Percentiles rank a stretch among this genome's conserved stretches.
Evolutionary conservation across 2,888 invertebrate genomes (phyloP).

Genomic region (Sesia bembeciformis): DNA sequence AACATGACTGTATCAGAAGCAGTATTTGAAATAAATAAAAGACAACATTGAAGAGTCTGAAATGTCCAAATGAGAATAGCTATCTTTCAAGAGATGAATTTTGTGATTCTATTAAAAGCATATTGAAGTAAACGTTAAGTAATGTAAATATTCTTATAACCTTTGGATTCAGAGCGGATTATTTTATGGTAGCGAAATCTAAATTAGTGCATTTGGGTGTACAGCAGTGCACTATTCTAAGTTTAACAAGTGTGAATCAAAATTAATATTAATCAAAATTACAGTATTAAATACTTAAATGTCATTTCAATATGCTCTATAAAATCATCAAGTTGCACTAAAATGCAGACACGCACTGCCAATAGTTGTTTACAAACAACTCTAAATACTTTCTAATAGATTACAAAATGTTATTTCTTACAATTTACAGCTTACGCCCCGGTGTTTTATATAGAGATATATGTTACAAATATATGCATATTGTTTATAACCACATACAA

Average conservation of each 20-base stretch:
- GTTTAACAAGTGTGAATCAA: too few species aligned
- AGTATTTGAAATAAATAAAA: too few species aligned
- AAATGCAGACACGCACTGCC: constrained; percentile 76
- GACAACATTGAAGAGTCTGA: constrained; percentile 19
- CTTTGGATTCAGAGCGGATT: too few species aligned
- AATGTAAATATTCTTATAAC: too few species aligned
- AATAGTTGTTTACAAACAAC: constrained; percentile 47
- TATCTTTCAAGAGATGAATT: constrained; percentile 46
- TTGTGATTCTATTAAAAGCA: constrained; percentile 56
- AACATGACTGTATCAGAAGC: too few species aligned
- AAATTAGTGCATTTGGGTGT: too few species aligned
- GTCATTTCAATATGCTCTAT: constrained; percentile 68
- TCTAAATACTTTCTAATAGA: constrained; percentile 43
- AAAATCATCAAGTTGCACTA: constrained; percentile 67
- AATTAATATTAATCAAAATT: background rate
- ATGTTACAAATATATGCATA: constrained; percentile 63
- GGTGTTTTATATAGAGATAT: constrained; percentile 36
- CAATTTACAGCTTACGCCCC: constrained; percentile 56
- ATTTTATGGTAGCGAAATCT: too few species aligned
- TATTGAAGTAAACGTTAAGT: constrained; percentile 58
- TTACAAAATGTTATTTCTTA: constrained; percentile 35
- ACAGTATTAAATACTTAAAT: background rate
- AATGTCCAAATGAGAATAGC: constrained; percentile 43
- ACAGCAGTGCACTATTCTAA: too few species aligned
- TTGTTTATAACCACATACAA: constrained; percentile 68